Evolutionary conservation across 1,140 invertebrate species (phyloP).

Genomic region (Sycobia sp.): DNA sequence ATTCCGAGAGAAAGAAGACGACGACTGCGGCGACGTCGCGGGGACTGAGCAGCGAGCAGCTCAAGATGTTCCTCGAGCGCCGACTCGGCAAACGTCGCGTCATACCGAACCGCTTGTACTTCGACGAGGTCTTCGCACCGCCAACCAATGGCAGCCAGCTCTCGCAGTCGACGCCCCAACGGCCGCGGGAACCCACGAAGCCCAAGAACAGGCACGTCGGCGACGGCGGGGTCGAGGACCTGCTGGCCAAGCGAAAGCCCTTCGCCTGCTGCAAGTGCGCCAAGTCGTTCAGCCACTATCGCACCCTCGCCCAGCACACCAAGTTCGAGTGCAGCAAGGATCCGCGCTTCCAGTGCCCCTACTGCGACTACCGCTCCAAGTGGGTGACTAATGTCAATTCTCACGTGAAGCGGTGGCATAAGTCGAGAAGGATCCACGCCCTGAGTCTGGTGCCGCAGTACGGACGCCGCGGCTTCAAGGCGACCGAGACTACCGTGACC

Average conservation of each 20-base stretch:
- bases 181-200: background rate
- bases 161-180: background rate
- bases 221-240: too few relatives aligned
- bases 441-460: background rate
- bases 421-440: background rate
- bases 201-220: background rate
- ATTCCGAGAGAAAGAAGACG: background rate
- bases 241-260: background rate
- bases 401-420: slow-evolving; percentile 41
- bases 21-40: too few relatives aligned
- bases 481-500: too few relatives aligned
- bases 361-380: slow-evolving; percentile 48
- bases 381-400: slow-evolving; percentile 45
- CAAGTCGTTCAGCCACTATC: slow-evolving; percentile 46
- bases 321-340: slow-evolving; percentile 54
- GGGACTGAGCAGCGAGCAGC: too few relatives aligned
- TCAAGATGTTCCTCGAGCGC: background rate
- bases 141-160: background rate
- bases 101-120: slow-evolving; percentile 13
- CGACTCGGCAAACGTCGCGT: background rate
- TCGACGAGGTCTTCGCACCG: slow-evolving; percentile 7
- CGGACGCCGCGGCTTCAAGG: too few relatives aligned
- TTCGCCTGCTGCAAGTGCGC: slow-evolving; percentile 40
- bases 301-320: slow-evolving; percentile 48
- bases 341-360: slow-evolving; percentile 54